Conservation (phyloP, 2,888 invertebrate species). For the Osedax fenrisi region DNA sequence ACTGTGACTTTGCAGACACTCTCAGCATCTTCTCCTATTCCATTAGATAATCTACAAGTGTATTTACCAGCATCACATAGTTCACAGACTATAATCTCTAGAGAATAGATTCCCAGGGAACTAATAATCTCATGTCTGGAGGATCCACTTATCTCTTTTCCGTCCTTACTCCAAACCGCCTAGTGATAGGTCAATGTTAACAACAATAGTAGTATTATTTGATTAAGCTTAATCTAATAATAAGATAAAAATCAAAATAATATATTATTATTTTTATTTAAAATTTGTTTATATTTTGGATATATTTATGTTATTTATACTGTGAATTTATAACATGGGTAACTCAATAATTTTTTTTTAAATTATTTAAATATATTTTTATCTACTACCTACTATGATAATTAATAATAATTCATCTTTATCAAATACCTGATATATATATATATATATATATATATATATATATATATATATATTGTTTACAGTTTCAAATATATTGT, state of each 20-base stretch:
- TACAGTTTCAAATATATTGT: too few relatives aligned
- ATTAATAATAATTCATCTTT: not conserved
- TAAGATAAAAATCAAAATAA: not conserved
- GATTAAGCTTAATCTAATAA: not conserved
- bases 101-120: conserved; percentile 85
- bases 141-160: conserved; percentile 75
- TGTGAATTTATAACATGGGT: not conserved
- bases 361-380: too few relatives aligned
- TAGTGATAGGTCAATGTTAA: conserved; percentile 36
- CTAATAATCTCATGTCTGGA: conserved; percentile 68
- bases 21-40: conserved; percentile 76
- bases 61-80: conserved; percentile 92
- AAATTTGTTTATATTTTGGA: not conserved
- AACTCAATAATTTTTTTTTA: too few relatives aligned
- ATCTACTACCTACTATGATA: too few relatives aligned
- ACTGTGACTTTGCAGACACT: conserved; percentile 66
- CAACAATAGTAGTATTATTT: not conserved
- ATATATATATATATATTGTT: too few relatives aligned
- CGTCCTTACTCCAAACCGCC: conserved; percentile 68
- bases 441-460: not conserved
- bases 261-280: not conserved
- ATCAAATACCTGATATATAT: not conserved
- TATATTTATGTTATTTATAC: not conserved
- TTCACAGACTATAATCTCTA: conserved; percentile 87
- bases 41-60: conserved; percentile 79